Base-by-base conservation (phyloP, 2,888 invertebrate species). In the Anodontia alba region DNA sequence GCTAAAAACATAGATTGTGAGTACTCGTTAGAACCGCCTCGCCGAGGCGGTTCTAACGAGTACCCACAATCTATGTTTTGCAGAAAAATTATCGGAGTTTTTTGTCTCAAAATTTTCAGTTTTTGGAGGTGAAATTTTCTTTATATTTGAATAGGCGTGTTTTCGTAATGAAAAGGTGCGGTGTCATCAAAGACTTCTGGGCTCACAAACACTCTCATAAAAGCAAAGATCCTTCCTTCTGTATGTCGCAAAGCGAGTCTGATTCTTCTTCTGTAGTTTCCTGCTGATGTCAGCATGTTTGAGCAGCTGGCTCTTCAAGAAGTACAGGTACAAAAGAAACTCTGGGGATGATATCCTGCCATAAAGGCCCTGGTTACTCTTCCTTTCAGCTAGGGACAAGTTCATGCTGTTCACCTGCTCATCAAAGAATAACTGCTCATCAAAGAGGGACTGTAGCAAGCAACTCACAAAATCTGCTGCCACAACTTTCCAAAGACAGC, bases 241-340 rank as follows among this genome's bases (percentile, higher is more conserved):
- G 62, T 62, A 31, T 33, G 62, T 62, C 1, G 62, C 62, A 62
- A 33, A 62, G 33, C 10, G 33, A 20, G 62, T 62, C 62, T 62
- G 62, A 17, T 62, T 62, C 62, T 62, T 62, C 62, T 62, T 62
- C 33, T 62, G 62, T 33, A 62, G 62, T 20, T 62, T 33, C 17
- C 62, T 62, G 33, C 33, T 62, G 33, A 62, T 62, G 17, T 33
- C 62, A 62, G 62, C 62, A 62, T 33, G 33, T 23, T 62, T 31
- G 10, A 33, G 33, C 3, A 33, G 62, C 33, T 62, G 62, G 62
- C 62, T 33, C 62, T 62, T 62, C 62, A 62, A 15, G 33, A 62
- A 62, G 5, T 62, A 33, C 7, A 62, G 31, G 33, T 62, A 62
- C 33, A 62, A 20, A 33, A 62, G 62, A 29, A 62, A 62, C 33